Base-by-base conservation (phyloP, 2,888 invertebrate species). In the Aphidius colemani region DNA sequence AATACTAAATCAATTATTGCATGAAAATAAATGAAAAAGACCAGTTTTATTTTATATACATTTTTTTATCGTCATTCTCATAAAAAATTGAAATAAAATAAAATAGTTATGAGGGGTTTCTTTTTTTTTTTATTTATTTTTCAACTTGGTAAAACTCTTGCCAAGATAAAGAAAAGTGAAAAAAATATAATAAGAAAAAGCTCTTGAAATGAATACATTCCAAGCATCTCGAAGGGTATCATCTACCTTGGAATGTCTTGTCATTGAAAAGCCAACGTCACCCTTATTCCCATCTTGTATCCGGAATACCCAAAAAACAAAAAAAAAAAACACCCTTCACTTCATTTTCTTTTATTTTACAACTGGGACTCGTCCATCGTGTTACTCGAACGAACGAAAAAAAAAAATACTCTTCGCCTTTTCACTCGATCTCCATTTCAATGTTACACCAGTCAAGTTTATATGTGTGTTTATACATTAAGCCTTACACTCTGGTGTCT, bases 331-430 rank as follows among this genome's bases (percentile, higher is more conserved):
- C 68, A 55, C 55, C 43, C 43, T 51, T 65, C 63, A 59, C 65
- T 66, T 65, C 63, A 59, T 66, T 69, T 69, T 64, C 69, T 67
- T 71, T 68, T 66, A 66, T 68, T 68, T 69, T 67, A 59, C 64
- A 67, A 59, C 63, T 67, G 64, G 66, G 69, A 66, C 68, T 67
- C 63, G 50, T 53, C 64, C 60, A 59, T 56, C 66, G 58, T 67
- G 63, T 53, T 63, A 59, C 30, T 30, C 30, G 5, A 30, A 30
- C 3, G 5, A 30, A 30, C 0, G 5, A 30, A 30, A 30, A 30
- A 30, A 30, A 30, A 30, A 55, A 53, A 61, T 59, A 60, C 59
- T 51, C 63, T 58, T 46, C 49, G 48, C 59, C 67, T 69, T 67
- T 67, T 67, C 63, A 57, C 60, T 65, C 46, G 58, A 59, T 45